A percentile compares a stretch with the other conserved stretches of the same genome.
phyloP scores from a whole-genome alignment of 2,797 vertebrate species.

The Carduelis carduelis region DNA sequence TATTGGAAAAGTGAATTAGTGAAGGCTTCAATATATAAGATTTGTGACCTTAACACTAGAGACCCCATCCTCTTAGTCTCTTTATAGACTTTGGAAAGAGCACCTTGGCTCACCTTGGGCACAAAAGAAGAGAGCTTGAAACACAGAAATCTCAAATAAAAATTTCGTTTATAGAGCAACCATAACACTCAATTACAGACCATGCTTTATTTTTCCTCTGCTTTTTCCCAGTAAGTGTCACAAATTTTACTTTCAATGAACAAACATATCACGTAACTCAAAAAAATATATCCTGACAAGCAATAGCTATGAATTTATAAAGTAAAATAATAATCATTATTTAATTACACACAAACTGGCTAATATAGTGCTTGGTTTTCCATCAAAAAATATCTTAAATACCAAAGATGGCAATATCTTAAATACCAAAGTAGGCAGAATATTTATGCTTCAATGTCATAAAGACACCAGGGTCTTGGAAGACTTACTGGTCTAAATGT shows the following conservation, averaged over 20 bases:
- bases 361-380: background rate
- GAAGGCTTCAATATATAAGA: background rate
- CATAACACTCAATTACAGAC: background rate
- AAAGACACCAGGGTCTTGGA: background rate
- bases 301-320: background rate
- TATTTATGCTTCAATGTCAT: background rate
- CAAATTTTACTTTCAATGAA: background rate
- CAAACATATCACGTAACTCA: background rate
- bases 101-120: accelerated
- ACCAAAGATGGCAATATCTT: background rate
- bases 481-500: background rate
- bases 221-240: background rate
- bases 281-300: background rate
- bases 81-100: background rate
- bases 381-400: background rate
- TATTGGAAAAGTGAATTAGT: background rate
- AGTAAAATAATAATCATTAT: background rate
- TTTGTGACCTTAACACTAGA: background rate
- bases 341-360: background rate
- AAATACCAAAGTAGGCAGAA: background rate
- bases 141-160: background rate
- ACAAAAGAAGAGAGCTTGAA: background rate
- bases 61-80: accelerated
- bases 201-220: background rate
- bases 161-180: background rate